These are phyloP conservation scores for Tenthredo mesomela DNA, from an alignment of 2,888 invertebrate species.

Conservation along the genomic window DNA sequence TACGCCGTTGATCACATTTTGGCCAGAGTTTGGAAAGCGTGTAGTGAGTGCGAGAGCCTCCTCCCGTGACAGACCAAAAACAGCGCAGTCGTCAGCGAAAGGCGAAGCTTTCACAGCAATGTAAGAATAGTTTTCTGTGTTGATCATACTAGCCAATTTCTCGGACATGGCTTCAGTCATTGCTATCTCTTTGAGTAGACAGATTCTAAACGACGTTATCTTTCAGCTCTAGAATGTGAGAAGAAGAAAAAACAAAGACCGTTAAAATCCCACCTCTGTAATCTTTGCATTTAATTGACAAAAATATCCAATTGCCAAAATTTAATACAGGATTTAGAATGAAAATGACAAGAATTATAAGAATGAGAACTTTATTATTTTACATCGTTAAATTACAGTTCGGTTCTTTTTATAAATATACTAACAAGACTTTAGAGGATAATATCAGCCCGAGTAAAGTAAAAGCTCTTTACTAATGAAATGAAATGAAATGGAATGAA, in stretches of 20 bases:
- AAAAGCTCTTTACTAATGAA: neutral
- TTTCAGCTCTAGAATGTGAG: slow-evolving; percentile 70
- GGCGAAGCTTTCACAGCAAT: slow-evolving; percentile 90
- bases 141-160: slow-evolving; percentile 76
- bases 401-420: neutral
- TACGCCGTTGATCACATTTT: slow-evolving; percentile 86
- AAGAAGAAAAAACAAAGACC: neutral
- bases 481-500: neutral
- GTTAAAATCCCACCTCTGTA: slow-evolving; percentile 47
- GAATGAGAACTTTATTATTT: slow-evolving; percentile 34
- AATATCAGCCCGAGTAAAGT: neutral
- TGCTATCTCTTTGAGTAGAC: slow-evolving; percentile 49
- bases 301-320: neutral
- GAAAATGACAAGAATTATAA: slow-evolving; percentile 16
- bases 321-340: neutral
- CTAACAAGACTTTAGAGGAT: neutral
- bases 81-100: slow-evolving; percentile 86
- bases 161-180: slow-evolving; percentile 69
- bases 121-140: slow-evolving; percentile 83
- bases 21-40: slow-evolving; percentile 84
- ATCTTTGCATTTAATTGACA: neutral
- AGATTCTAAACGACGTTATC: slow-evolving; percentile 69
- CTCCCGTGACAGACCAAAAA: slow-evolving; percentile 87
- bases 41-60: slow-evolving; percentile 86
- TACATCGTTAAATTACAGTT: slow-evolving; percentile 49